Conservation (phyloP, 2,797 vertebrate genomes). For the Dallia pectoralis region DNA sequence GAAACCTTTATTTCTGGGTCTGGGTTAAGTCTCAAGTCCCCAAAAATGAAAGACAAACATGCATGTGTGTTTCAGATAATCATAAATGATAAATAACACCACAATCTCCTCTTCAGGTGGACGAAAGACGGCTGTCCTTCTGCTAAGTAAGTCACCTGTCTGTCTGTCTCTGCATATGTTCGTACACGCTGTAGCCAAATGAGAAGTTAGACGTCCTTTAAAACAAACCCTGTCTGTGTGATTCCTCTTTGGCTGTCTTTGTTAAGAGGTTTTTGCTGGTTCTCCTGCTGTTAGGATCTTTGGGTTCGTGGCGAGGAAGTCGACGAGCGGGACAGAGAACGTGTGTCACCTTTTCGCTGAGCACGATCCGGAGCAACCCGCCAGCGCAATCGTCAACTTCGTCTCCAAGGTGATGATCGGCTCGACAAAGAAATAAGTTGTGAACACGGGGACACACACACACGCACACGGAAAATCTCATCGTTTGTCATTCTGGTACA, state of each 20-base stretch:
- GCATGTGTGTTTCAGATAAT: background rate
- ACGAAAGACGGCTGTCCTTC: constrained; percentile 78
- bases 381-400: constrained; percentile 97
- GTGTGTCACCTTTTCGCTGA: constrained; percentile 95
- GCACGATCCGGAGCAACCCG: constrained; percentile 93
- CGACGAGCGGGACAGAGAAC: constrained; percentile 89
- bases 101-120: constrained; percentile 78
- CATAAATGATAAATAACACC: constrained; percentile 15
- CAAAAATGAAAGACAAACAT: background rate
- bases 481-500: constrained; percentile 13
- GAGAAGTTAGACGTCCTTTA: background rate
- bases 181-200: background rate
- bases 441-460: background rate
- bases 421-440: constrained; percentile 77
- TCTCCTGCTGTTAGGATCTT: constrained; percentile 79
- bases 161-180: background rate
- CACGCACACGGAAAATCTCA: constrained; percentile 12
- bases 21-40: no score
- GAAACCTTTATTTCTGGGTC: background rate
- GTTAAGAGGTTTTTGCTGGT: no score
- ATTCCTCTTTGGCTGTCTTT: background rate
- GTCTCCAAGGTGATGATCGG: constrained; percentile 99
- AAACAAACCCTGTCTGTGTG: background rate
- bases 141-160: constrained; percentile 83
- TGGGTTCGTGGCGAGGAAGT: constrained; percentile 93